Base-by-base conservation (phyloP, 2,888 invertebrate species). In the Hemithea aestivaria region DNA sequence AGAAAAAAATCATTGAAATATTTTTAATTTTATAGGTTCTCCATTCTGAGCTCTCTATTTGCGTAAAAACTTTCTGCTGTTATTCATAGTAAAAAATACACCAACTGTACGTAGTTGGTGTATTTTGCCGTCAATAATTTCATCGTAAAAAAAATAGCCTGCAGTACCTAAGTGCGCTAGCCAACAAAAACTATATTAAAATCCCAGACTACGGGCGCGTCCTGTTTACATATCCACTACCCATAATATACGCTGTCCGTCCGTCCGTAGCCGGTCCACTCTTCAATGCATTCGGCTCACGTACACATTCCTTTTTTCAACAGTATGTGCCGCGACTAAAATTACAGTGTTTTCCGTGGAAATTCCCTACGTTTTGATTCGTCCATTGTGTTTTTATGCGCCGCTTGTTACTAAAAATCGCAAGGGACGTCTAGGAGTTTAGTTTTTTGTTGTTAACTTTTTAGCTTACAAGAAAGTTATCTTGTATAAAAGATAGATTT, bases 251-350 rank as follows among this genome's bases (percentile, higher is more conserved):
- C 33, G 20, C 30, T 35, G 78, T 78, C 73, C 59, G 52, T 66
- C 60, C 56, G 72, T 73, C 73, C 71, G 64, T 54, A 58, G 52
- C 65, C 60, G 56, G 72, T 73, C 73, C 71, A 64, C 53, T 57
- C 49, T 48, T 45, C 30, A 48, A 35, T 45, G 56, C 43, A 82
- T 79, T 80, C 74, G 29, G 35, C 56, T 66, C 84, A 84, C 85
- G 85, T 81, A 34, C 56, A 12, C 51, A 36, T 58, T 64, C 66
- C 64, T 71, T 78, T 78, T 80, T 74, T 74, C 73, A 75, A 76
- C 73, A 66, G 66, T 73, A 78, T 81, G 80, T 77, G 82, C 73
- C 42, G 65, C 46, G 81, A 80, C 79, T 83, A 59, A 84, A 84
- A 84, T 83, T 78, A 80, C 75, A 75, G 78, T 82, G 74, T 80